Percentiles rank a stretch among this genome's conserved stretches.
Conservation (phyloP, 2,113 vertebrate species). For the Phalacrocorax pelagicus region DNA sequence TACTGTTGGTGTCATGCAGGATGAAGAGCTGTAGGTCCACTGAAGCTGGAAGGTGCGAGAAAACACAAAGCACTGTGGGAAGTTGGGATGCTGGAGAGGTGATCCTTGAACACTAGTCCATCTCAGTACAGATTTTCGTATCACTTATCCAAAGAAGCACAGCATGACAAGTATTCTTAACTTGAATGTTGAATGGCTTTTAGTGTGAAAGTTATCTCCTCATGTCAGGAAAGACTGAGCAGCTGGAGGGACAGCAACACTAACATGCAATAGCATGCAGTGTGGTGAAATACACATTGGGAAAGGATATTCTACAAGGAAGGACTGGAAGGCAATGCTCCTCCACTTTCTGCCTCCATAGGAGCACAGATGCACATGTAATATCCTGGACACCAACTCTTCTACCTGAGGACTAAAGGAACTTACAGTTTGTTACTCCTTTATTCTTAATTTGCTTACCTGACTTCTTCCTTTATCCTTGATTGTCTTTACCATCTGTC, state of each 20-base stretch:
- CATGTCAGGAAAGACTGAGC: not conserved
- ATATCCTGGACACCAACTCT: not conserved
- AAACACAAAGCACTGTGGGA: not conserved
- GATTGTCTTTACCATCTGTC: not conserved
- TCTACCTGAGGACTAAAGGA: not conserved
- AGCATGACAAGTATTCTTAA: not conserved
- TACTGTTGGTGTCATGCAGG: not conserved
- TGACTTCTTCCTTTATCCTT: not conserved
- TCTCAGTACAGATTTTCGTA: not conserved
- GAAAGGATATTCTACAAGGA: not conserved
- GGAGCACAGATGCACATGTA: fast-evolving
- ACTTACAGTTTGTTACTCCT: not conserved
- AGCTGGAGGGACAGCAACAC: not conserved
- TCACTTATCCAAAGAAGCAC: not conserved
- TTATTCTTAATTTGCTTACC: not conserved
- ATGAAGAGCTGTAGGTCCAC: not conserved
- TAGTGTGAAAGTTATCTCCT: not conserved
- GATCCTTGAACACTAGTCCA: not conserved
- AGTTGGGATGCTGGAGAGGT: not conserved
- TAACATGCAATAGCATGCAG: not conserved
- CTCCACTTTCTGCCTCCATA: not conserved
- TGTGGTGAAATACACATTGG: not conserved
- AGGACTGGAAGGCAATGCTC: not conserved
- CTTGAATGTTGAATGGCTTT: not conserved
- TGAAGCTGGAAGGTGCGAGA: not conserved